phyloP scores from a whole-genome alignment of 2,888 invertebrate genomes.

The Ashinkailepas kermadecensis region DNA sequence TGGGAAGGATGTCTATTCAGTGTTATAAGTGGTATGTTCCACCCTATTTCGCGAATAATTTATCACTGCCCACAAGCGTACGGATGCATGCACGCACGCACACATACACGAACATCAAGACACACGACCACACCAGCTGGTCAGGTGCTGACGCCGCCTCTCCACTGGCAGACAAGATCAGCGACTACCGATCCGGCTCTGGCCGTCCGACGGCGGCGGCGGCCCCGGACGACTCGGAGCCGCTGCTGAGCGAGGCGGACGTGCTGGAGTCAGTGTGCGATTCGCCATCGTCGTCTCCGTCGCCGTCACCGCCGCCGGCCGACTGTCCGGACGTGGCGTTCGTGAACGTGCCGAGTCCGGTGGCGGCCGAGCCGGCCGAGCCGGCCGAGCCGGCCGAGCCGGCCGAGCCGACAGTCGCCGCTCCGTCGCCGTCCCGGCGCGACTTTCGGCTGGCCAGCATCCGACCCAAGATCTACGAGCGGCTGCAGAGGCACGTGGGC shows the following conservation, averaged over 20 bases:
- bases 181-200: neutral
- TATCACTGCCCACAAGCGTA: too few species aligned
- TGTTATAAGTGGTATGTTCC: too few species aligned
- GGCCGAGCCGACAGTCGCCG: neutral
- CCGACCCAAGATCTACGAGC: constrained; percentile 9
- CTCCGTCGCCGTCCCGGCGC: neutral
- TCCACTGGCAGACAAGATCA: neutral
- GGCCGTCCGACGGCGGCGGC: neutral
- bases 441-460: constrained; percentile 10
- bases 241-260: neutral
- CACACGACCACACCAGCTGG: too few species aligned
- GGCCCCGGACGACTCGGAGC: neutral
- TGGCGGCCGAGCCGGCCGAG: neutral
- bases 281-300: neutral
- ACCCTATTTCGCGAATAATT: too few species aligned
- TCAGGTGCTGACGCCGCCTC: neutral
- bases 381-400: neutral
- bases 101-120: too few species aligned
- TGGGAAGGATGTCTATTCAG: too few species aligned
- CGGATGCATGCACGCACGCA: too few species aligned
- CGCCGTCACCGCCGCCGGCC: neutral
- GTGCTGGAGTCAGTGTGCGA: neutral
- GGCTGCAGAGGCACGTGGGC: neutral
- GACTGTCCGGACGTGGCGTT: neutral
- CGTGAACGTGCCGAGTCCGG: neutral